A percentile compares a stretch with the other conserved stretches of the same genome.
Conservation (phyloP, 1,140 invertebrate genomes). For the Papilio helenus region DNA sequence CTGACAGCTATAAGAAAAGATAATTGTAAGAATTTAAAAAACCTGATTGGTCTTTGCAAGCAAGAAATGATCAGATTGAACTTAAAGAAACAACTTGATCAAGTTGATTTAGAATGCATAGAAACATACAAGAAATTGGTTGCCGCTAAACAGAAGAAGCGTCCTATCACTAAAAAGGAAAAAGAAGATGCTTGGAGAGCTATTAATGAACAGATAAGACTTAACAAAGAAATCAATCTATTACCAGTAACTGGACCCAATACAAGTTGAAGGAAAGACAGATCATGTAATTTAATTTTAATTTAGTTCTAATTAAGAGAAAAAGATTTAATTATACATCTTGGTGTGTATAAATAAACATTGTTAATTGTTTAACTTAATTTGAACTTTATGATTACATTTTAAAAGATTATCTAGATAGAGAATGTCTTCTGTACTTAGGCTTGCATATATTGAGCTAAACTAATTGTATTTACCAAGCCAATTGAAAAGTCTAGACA, state of each 20-base stretch:
- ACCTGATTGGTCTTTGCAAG: conserved; percentile 78
- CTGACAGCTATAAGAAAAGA: conserved; percentile 84
- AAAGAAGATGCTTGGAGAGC: conserved; percentile 89
- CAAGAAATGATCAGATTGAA: conserved; percentile 81
- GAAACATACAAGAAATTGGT: conserved; percentile 92
- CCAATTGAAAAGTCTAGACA: no score
- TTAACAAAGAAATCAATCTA: conserved; percentile 83
- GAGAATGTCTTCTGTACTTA: no score
- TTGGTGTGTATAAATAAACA: conserved; percentile 21
- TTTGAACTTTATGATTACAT: neutral
- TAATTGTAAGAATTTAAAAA: conserved; percentile 78
- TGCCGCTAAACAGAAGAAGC: conserved; percentile 90
- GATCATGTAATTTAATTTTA: neutral
- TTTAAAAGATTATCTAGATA: no score
- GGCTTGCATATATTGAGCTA: no score
- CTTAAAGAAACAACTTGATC: conserved; percentile 79
- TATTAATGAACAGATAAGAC: conserved; percentile 84
- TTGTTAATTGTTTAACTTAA: conserved; percentile 28
- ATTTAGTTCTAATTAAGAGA: neutral
- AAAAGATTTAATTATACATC: conserved; percentile 9
- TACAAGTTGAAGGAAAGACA: conserved; percentile 59
- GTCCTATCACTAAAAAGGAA: conserved; percentile 91
- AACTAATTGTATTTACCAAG: no score
- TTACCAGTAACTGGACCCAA: conserved; percentile 77
- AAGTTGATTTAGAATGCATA: conserved; percentile 83